Conservation (phyloP, 2,888 invertebrate species). For the Philonicus albiceps region DNA sequence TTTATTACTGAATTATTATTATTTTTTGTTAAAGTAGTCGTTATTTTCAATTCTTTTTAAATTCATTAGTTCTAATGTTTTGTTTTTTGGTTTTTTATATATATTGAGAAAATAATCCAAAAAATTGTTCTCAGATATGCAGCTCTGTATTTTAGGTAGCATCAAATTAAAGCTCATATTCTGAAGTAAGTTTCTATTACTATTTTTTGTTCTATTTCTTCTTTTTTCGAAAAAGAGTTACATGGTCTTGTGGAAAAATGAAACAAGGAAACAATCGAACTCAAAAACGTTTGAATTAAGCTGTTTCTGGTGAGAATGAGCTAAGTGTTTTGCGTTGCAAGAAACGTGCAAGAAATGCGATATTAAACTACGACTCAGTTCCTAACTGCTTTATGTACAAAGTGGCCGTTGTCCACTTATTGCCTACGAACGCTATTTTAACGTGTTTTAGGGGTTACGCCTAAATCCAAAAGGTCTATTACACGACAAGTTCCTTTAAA, state of each 20-base stretch:
- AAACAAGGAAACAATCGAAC: background rate
- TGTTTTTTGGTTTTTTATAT: too few species aligned
- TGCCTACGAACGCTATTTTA: slow-evolving; percentile 5
- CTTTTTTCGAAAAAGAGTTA: background rate
- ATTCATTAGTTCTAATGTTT: too few species aligned
- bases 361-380: slow-evolving; percentile 4
- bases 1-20: too few species aligned
- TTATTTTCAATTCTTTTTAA: too few species aligned
- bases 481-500: background rate
- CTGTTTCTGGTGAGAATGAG: background rate
- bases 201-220: too few species aligned
- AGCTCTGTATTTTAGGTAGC: too few species aligned
- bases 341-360: slow-evolving; percentile 19
- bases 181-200: too few species aligned
- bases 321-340: background rate
- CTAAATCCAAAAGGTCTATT: background rate
- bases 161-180: too few species aligned
- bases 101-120: too few species aligned
- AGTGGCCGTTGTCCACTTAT: background rate
- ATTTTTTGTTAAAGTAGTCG: too few species aligned
- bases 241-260: background rate
- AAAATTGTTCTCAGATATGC: too few species aligned
- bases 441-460: background rate
- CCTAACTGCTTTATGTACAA: slow-evolving; percentile 10
- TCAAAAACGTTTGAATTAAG: background rate